Evolutionary conservation across 1,140 invertebrate species (phyloP).

Genomic region (Drosophila pandora): DNA sequence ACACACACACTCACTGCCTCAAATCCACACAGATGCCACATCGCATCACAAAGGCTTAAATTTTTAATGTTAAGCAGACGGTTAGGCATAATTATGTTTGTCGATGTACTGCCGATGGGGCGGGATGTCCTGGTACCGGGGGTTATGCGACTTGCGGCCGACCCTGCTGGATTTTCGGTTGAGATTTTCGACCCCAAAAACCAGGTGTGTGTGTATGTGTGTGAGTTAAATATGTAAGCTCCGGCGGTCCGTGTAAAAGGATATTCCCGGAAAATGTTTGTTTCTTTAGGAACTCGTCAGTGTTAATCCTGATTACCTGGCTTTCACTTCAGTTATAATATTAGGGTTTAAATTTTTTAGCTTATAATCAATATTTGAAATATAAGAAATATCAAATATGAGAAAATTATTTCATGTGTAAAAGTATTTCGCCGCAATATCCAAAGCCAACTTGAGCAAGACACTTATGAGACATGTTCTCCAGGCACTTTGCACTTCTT

Average conservation of each 20-base stretch:
- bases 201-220: constrained; percentile 6
- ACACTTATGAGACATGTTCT: constrained; percentile 38
- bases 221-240: constrained; percentile 1
- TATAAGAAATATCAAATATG: too few species aligned
- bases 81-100: constrained; percentile 60
- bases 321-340: not conserved
- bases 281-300: not conserved
- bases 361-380: too few species aligned
- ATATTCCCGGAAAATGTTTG: not conserved
- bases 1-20: constrained; percentile 5
- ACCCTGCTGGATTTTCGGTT: constrained; percentile 13
- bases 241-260: not conserved
- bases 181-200: constrained; percentile 22
- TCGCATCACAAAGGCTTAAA: constrained; percentile 26
- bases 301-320: not conserved
- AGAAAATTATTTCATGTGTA: not conserved
- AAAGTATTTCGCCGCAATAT: constrained; percentile 15
- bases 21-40: constrained; percentile 1
- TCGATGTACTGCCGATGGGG: constrained; percentile 13
- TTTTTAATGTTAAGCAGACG: constrained; percentile 51
- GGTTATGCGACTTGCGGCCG: not conserved
- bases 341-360: too few species aligned
- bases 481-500: constrained; percentile 18
- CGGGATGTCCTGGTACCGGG: not conserved
- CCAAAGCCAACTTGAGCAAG: constrained; percentile 30